Conservation (phyloP, 2,113 vertebrate species). For the Dicaeum eximium region DNA sequence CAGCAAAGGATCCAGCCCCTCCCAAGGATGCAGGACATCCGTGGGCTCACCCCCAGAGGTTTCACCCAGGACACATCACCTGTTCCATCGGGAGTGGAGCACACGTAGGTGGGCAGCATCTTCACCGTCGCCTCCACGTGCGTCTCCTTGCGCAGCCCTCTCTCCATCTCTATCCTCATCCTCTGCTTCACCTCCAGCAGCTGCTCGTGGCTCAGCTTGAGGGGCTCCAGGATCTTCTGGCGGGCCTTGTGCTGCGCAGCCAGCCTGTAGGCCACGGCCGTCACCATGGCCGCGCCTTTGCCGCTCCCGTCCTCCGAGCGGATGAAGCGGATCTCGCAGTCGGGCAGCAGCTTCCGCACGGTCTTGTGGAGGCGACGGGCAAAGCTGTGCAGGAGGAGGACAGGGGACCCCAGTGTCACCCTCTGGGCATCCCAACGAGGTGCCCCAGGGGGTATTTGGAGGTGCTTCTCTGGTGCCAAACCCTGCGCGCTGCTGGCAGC, state of each 20-base stretch:
- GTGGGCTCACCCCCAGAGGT: fast-evolving
- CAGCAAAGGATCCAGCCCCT: neutral
- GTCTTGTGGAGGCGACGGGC: conserved; percentile 88
- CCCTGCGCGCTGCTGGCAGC: fast-evolving
- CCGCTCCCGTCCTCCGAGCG: conserved; percentile 91
- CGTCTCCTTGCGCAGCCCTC: conserved; percentile 79
- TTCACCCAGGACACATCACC: conserved; percentile 53
- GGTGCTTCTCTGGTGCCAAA: neutral
- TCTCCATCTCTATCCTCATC: conserved; percentile 83
- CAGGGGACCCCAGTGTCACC: neutral
- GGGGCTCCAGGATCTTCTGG: conserved; percentile 78
- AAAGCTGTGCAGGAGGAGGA: conserved; percentile 71
- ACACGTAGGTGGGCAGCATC: conserved; percentile 94
- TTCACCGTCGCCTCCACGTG: conserved; percentile 79
- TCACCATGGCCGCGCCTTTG: conserved; percentile 97
- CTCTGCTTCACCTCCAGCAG: conserved; percentile 86
- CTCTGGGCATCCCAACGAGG: neutral
- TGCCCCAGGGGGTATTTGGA: fast-evolving
- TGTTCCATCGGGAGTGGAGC: conserved; percentile 91
- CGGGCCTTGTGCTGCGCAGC: conserved; percentile 83
- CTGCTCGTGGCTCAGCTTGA: conserved; percentile 83
- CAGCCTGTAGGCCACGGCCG: conserved; percentile 88
- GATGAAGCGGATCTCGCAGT: conserved; percentile 90
- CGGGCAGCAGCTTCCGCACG: conserved; percentile 85
- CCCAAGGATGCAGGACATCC: fast-evolving